Evolutionary conservation across 2,113 vertebrate species (phyloP).

Genomic region (Catharus fuscescens): DNA sequence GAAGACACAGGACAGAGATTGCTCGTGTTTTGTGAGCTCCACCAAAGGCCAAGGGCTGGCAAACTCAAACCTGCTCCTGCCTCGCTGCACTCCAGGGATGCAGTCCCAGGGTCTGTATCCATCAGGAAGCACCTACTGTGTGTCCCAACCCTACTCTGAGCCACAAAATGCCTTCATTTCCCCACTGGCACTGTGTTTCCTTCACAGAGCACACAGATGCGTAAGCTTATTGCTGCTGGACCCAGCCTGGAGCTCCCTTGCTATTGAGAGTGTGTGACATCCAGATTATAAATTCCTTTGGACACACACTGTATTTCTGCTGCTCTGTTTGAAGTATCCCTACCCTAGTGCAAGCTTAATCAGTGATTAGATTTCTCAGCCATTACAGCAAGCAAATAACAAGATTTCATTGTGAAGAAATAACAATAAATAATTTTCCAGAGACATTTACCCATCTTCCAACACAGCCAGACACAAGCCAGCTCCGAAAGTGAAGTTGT

Average conservation of each 20-base stretch:
- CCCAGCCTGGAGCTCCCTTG: not conserved
- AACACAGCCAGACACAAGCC: not conserved
- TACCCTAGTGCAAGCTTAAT: not conserved
- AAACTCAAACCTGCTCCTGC: not conserved
- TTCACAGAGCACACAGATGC: not conserved
- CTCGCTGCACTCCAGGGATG: not conserved
- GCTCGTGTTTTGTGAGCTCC: not conserved
- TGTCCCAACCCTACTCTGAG: not conserved
- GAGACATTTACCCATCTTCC: not conserved
- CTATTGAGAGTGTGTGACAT: not conserved
- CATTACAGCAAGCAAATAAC: not conserved
- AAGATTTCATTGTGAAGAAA: not conserved
- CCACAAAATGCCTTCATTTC: not conserved
- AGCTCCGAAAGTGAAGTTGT: not conserved
- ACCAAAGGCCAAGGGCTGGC: not conserved
- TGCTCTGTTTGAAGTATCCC: not conserved
- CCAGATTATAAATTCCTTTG: not conserved
- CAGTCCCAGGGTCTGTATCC: not conserved
- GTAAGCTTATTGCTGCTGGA: not conserved
- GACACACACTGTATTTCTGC: not conserved
- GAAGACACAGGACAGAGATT: not conserved
- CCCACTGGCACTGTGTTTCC: not conserved
- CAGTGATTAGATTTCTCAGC: not conserved
- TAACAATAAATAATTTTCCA: not conserved
- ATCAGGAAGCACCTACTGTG: accelerated